Percentiles rank a stretch among this genome's conserved stretches.
These are phyloP conservation scores for Plebejus anna DNA, from an alignment of 2,888 invertebrate species.

Conservation along the genomic window DNA sequence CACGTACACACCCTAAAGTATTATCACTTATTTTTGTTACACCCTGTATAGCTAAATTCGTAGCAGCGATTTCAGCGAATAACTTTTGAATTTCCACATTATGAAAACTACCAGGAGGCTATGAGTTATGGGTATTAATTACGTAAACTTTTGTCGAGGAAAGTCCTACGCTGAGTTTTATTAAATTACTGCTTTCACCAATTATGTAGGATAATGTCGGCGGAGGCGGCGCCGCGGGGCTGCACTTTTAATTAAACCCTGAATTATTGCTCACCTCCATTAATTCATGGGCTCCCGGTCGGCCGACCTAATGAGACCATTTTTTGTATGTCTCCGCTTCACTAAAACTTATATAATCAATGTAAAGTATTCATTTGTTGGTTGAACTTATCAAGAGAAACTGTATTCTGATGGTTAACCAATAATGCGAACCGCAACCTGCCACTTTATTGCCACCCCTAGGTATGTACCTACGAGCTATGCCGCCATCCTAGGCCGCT, in stretches of 20 bases:
- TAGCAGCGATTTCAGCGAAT: background rate
- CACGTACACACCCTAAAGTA: too few species aligned
- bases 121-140: conserved; percentile 6
- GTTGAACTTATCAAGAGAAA: background rate
- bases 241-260: conserved; percentile 79
- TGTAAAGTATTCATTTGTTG: background rate
- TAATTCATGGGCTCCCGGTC: conserved; percentile 75
- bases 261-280: conserved; percentile 80
- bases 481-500: too few species aligned
- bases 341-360: conserved; percentile 23
- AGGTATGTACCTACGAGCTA: too few species aligned
- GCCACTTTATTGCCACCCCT: too few species aligned
- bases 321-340: conserved; percentile 61
- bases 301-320: conserved; percentile 73
- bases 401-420: too few species aligned
- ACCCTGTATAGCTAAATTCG: too few species aligned
- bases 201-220: conserved; percentile 72
- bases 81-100: background rate
- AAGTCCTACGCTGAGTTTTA: conserved; percentile 54
- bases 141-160: conserved; percentile 13
- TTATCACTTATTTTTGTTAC: too few species aligned
- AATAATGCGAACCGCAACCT: too few species aligned
- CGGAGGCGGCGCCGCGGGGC: conserved; percentile 66
- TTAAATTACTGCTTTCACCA: conserved; percentile 76
- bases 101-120: background rate